phyloP scores from a whole-genome alignment of 2,113 vertebrate species.

The Cygnus atratus region DNA sequence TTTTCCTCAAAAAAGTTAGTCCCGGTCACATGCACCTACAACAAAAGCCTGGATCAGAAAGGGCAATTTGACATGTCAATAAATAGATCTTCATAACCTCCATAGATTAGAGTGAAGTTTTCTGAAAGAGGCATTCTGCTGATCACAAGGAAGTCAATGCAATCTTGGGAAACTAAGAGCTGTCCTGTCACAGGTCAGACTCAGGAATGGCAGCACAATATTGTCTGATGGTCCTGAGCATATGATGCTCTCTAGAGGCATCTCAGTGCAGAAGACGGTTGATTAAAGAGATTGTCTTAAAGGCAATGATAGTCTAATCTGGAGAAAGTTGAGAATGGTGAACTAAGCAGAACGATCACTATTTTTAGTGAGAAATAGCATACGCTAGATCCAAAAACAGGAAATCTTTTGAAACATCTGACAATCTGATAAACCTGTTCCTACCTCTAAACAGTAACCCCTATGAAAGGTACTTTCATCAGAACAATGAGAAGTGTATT shows the following conservation, averaged over 20 bases:
- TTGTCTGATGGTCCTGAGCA: rapidly evolving
- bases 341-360: not conserved
- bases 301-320: rapidly evolving
- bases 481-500: not conserved
- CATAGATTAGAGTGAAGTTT: not conserved
- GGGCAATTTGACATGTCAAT: not conserved
- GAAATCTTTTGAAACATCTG: not conserved
- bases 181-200: not conserved
- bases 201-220: rapidly evolving
- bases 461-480: not conserved
- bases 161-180: not conserved
- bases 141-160: not conserved
- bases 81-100: not conserved
- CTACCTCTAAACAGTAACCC: not conserved
- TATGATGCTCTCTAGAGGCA: rapidly evolving
- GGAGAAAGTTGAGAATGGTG: not conserved
- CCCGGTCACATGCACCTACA: not conserved
- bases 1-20: not conserved
- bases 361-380: not conserved
- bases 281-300: not conserved
- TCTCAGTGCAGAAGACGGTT: not conserved
- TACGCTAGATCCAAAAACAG: not conserved
- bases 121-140: not conserved
- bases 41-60: not conserved
- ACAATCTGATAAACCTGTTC: not conserved